Percentiles rank a stretch among this genome's conserved stretches.
phyloP scores from a whole-genome alignment of 2,797 vertebrate genomes.

The Alosa sapidissima region DNA sequence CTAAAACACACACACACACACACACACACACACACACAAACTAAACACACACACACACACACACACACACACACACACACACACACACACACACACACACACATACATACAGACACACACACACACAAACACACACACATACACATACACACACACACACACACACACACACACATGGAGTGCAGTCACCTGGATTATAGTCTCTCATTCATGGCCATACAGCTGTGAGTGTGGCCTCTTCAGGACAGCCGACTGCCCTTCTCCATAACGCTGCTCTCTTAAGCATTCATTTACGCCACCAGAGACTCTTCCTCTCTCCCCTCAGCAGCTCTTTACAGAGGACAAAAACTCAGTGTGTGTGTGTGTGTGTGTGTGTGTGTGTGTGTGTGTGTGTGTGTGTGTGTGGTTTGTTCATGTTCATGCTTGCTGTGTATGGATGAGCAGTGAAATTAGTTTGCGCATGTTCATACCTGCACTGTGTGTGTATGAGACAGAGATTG shows the following conservation, averaged over 20 bases:
- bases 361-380: constrained; percentile 10
- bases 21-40: background rate
- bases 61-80: background rate
- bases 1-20: background rate
- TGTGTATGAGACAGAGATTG: background rate
- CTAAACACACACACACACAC: background rate
- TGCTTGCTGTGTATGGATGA: constrained; percentile 7
- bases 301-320: background rate
- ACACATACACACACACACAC: background rate
- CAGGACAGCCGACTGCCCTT: background rate
- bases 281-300: background rate
- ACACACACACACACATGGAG: constrained; percentile 28
- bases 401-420: background rate
- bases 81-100: background rate
- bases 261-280: background rate
- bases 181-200: constrained; percentile 52
- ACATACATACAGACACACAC: background rate
- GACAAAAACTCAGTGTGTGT: background rate
- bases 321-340: background rate
- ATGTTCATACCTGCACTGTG: background rate
- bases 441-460: background rate
- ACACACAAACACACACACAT: background rate
- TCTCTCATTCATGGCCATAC: constrained; percentile 34
- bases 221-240: constrained; percentile 31
- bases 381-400: background rate